phyloP scores from a whole-genome alignment of 2,113 vertebrate genomes.

The Hippopotamus amphibius region DNA sequence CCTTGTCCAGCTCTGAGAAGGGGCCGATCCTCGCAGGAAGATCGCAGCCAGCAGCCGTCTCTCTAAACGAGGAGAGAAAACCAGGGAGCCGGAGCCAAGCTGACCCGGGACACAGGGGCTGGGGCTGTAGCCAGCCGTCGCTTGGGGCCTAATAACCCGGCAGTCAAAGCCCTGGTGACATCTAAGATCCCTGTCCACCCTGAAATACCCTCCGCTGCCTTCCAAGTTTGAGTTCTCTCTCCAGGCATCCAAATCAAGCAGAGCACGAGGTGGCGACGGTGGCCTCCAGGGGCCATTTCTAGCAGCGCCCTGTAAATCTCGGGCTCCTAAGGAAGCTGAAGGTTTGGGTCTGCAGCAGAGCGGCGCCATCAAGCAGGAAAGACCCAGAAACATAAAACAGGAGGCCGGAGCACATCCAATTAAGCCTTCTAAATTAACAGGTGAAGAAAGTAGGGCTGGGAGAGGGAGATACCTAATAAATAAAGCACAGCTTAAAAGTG shows the following conservation, averaged over 20 bases:
- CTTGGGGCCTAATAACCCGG: slow-evolving; percentile 49
- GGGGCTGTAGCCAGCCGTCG: neutral
- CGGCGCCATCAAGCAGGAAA: neutral
- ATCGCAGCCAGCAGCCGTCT: neutral
- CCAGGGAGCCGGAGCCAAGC: neutral
- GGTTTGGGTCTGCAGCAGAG: neutral
- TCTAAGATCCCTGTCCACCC: slow-evolving; percentile 8
- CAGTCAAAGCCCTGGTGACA: slow-evolving; percentile 56
- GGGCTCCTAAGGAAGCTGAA: neutral
- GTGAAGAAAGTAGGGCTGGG: neutral
- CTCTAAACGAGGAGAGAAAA: neutral
- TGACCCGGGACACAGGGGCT: neutral
- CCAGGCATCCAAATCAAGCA: neutral
- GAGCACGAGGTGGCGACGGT: neutral
- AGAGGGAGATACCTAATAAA: neutral
- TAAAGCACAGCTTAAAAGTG: fast-evolving
- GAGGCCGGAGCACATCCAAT: neutral
- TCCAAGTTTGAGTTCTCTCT: neutral
- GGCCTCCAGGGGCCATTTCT: slow-evolving; percentile 4
- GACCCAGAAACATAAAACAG: neutral
- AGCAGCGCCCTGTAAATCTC: neutral
- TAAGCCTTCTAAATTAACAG: neutral
- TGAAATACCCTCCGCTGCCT: neutral
- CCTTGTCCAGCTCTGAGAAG: neutral
- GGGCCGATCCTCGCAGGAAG: neutral